Evolutionary conservation across 2,113 vertebrate species (phyloP).

Genomic region (Okapia johnstoni): DNA sequence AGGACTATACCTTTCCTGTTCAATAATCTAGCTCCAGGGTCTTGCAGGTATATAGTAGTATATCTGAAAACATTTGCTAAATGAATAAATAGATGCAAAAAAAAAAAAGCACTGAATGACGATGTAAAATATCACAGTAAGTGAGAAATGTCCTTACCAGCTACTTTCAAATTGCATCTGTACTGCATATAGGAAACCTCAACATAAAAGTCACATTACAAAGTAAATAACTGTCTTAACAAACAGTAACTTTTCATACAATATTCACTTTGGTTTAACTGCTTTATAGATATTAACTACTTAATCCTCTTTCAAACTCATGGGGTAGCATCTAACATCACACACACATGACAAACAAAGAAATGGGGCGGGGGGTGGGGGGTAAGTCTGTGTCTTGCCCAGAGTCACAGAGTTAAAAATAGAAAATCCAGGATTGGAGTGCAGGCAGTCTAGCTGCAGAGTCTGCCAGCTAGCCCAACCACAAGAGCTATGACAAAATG

Average conservation of each 20-base stretch:
- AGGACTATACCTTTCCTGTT: neutral
- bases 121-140: neutral
- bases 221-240: neutral
- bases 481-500: neutral
- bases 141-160: neutral
- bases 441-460: neutral
- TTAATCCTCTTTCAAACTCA: neutral
- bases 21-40: neutral
- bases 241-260: neutral
- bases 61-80: neutral
- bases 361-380: neutral
- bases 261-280: neutral
- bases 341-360: neutral
- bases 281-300: neutral
- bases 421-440: neutral
- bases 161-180: neutral
- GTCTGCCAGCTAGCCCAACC: neutral
- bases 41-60: neutral
- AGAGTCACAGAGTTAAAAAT: neutral
- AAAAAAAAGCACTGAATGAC: neutral
- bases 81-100: neutral
- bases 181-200: neutral
- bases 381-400: neutral
- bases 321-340: neutral
- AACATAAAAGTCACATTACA: neutral